Conservation (phyloP, 2,888 invertebrate species). For the Pelosia muscerda region DNA sequence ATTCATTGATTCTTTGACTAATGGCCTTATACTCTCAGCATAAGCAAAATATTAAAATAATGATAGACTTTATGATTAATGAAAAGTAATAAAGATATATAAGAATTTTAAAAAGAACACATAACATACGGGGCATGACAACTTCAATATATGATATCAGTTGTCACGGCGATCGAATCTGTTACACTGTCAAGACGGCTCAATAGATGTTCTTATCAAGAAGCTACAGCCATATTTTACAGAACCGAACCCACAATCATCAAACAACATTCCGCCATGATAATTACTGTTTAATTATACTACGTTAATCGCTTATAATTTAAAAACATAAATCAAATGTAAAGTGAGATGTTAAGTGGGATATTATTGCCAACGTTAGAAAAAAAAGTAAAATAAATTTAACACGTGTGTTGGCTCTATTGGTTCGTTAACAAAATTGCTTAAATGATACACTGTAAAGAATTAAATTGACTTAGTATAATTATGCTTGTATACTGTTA, state of each 20-base stretch:
- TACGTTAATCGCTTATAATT: slow-evolving; percentile 12
- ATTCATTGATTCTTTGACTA: too few relatives aligned
- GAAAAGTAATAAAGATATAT: too few relatives aligned
- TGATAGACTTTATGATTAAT: too few relatives aligned
- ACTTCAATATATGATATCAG: background rate
- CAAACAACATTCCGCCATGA: slow-evolving; percentile 6
- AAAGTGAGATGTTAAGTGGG: slow-evolving; percentile 22
- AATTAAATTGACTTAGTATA: slow-evolving; percentile 32
- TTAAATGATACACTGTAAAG: slow-evolving; percentile 26
- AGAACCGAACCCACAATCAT: background rate
- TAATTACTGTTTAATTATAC: slow-evolving; percentile 10
- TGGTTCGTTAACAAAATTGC: slow-evolving; percentile 38
- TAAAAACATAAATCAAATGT: slow-evolving; percentile 20
- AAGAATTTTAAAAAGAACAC: too few relatives aligned
- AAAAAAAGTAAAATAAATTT: slow-evolving; percentile 16
- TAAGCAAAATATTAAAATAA: too few relatives aligned
- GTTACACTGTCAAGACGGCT: background rate
- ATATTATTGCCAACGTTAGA: slow-evolving; percentile 12
- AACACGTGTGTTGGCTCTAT: slow-evolving; percentile 10
- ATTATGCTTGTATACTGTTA: slow-evolving; percentile 20
- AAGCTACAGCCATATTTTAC: background rate
- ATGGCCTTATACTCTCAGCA: too few relatives aligned
- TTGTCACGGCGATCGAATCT: background rate
- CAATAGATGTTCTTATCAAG: background rate
- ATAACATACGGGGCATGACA: background rate